These are phyloP conservation scores for Cephus rjabovi DNA, from an alignment of 2,888 invertebrate species.

Conservation along the genomic window DNA sequence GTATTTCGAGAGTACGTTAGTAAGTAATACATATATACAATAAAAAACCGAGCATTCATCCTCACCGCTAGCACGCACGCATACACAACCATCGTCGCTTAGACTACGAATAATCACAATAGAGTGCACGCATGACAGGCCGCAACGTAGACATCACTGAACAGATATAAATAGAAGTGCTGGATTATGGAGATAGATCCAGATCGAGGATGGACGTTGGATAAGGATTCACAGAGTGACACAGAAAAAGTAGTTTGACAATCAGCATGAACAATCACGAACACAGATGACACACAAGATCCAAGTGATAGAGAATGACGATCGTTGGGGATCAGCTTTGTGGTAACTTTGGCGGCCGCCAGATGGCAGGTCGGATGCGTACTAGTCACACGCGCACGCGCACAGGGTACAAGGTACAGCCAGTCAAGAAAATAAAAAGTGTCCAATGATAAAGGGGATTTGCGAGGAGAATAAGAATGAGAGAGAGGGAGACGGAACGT, in stretches of 20 bases:
- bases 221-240: slow-evolving; percentile 24
- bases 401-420: background rate
- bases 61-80: background rate
- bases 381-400: slow-evolving; percentile 17
- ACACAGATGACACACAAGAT: slow-evolving; percentile 45
- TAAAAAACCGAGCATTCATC: background rate
- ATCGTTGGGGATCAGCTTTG: background rate
- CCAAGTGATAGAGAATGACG: background rate
- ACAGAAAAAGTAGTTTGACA: slow-evolving; percentile 8
- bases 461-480: slow-evolving; percentile 5
- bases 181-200: background rate
- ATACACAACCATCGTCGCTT: background rate
- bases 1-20: background rate
- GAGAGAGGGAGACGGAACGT: background rate
- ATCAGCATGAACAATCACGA: slow-evolving; percentile 37
- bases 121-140: slow-evolving; percentile 3
- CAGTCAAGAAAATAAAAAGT: too few relatives aligned
- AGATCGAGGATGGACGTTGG: slow-evolving; percentile 13
- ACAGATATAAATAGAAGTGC: background rate
- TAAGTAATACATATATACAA: background rate
- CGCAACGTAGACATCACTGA: background rate
- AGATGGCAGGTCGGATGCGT: too few relatives aligned
- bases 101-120: background rate
- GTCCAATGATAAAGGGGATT: slow-evolving; percentile 8
- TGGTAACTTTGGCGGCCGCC: too few relatives aligned